These are phyloP conservation scores for Saguinus midas DNA, from an alignment of 2,113 vertebrate species.

Conservation along the genomic window DNA sequence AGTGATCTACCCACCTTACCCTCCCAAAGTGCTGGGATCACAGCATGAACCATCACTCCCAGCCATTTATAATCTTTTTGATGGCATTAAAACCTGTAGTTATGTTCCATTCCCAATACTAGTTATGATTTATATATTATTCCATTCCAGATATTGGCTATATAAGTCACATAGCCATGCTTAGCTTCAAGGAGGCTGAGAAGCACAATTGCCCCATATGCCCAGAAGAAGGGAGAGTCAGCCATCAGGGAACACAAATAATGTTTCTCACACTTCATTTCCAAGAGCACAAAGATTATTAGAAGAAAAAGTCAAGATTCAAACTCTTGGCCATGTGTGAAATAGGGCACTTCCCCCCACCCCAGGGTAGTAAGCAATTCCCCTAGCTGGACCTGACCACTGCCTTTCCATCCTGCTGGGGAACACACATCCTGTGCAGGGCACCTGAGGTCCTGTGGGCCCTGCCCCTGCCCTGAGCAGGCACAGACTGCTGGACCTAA, in stretches of 20 bases:
- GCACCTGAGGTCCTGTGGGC: fast-evolving
- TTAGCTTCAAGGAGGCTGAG: neutral
- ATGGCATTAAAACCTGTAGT: neutral
- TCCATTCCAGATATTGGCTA: neutral
- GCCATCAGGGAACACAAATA: neutral
- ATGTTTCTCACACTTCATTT: neutral
- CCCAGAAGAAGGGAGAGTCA: neutral
- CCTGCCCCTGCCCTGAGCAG: neutral
- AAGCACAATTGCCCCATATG: neutral
- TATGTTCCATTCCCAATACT: neutral
- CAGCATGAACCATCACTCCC: too few species aligned
- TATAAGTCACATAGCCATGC: neutral
- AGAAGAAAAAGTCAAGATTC: neutral
- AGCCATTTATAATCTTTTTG: neutral
- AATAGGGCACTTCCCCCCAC: neutral
- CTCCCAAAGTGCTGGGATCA: too few species aligned
- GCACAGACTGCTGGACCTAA: neutral
- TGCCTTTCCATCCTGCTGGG: neutral
- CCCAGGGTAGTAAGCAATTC: neutral
- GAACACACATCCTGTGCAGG: too few species aligned
- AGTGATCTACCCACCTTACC: too few species aligned
- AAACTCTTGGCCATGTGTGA: neutral
- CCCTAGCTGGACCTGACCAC: neutral
- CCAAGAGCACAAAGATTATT: neutral
- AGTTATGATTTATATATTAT: neutral